These are phyloP conservation scores for Syrista parreyssii DNA, from an alignment of 2,888 invertebrate species.

Conservation along the genomic window DNA sequence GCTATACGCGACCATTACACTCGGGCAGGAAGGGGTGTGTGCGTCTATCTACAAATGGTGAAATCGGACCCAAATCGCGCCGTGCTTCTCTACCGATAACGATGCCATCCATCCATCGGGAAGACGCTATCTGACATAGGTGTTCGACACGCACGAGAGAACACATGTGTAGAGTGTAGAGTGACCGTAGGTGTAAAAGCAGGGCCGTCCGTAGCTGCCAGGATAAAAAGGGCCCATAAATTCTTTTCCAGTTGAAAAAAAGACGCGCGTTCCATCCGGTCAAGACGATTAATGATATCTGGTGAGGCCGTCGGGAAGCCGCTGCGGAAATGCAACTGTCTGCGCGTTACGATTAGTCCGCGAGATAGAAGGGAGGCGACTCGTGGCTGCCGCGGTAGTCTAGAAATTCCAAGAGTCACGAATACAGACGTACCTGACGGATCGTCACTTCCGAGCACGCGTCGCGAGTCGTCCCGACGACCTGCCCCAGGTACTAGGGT, in stretches of 20 bases:
- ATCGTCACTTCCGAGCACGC: neutral
- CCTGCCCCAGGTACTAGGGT: neutral
- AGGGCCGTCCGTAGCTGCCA: neutral
- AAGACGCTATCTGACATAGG: slow-evolving; percentile 10
- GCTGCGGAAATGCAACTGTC: neutral
- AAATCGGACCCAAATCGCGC: slow-evolving; percentile 7
- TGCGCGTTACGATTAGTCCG: neutral
- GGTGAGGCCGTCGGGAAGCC: neutral
- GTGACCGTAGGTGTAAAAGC: neutral
- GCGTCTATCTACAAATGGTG: neutral
- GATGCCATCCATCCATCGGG: slow-evolving; percentile 15
- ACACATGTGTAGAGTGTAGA: neutral
- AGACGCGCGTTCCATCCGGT: neutral
- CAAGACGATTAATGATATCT: neutral
- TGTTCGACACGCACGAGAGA: neutral
- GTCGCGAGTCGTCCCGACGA: neutral
- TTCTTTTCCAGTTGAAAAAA: neutral
- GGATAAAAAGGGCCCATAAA: neutral
- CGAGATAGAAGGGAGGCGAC: neutral
- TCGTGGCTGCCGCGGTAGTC: neutral
- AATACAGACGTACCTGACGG: neutral
- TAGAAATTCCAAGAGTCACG: neutral
- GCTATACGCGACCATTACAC: neutral
- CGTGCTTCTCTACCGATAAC: slow-evolving; percentile 7
- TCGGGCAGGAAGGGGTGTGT: neutral